Evolutionary conservation across 2,888 invertebrate species (phyloP).

Genomic region (Drepana falcataria): DNA sequence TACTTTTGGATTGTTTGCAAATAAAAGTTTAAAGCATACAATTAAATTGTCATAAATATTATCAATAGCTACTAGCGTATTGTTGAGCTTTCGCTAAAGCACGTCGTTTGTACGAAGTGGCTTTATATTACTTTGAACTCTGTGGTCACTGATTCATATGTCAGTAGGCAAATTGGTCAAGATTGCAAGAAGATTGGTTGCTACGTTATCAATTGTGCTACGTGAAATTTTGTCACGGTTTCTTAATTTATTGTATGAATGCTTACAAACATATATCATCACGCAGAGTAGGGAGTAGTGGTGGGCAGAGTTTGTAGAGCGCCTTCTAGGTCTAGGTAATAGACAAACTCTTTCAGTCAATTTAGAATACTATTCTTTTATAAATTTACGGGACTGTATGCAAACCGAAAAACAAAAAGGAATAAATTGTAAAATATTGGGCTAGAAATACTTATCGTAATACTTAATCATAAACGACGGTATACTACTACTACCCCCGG

Average conservation of each 20-base stretch:
- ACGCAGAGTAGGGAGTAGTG: no score
- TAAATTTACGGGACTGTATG: no score
- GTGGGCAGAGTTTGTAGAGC: no score
- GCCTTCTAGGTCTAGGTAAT: no score
- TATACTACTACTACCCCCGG: no score
- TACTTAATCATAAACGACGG: no score
- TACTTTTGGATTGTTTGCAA: not conserved
- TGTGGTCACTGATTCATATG: conserved; percentile 1
- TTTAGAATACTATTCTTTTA: no score
- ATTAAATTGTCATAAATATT: not conserved
- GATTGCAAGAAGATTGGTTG: not conserved
- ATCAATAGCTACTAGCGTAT: not conserved
- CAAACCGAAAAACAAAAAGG: no score
- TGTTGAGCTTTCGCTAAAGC: conserved; percentile 1
- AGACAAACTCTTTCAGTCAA: no score
- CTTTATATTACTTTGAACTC: conserved; percentile 1
- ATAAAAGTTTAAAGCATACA: not conserved
- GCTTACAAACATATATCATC: not conserved
- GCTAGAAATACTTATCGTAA: no score
- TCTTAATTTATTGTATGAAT: not conserved
- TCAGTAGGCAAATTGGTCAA: conserved; percentile 4
- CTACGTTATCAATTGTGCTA: not conserved
- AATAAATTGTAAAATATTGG: no score
- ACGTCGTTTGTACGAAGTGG: not conserved
- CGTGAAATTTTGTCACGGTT: not conserved